Evolutionary conservation across 2,113 vertebrate genomes (phyloP), one percentile per base, ranked within the genome.

Genomic region (Nothoprocta pentlandii): DNA sequence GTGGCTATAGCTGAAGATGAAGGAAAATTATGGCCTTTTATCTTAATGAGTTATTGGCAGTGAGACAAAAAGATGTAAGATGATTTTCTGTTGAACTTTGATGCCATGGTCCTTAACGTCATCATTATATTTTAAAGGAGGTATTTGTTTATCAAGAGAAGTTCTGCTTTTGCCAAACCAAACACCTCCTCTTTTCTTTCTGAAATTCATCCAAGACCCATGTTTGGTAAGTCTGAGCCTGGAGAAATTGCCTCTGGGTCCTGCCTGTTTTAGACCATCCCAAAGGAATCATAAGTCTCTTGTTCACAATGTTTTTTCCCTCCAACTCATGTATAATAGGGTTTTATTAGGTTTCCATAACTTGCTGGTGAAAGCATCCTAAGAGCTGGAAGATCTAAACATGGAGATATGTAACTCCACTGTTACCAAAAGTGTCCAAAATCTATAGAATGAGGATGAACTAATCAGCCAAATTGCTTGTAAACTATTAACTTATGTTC

Each of bases 61-160:
- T 4, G 53, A 87, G n/a, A 85, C 53, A 86, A 47, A 25, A 89
- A 87, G 62, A 6, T 77, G 10, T n/a, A 16, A 49, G 17, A 47
- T 67, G n/a, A 41, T 82, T 74, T 91, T 91, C 30, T 76, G 23
- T 76, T 94, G 73, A 75, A 30, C 11, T 89, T 81, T 87, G 53
- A 22, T 76, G 11, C 14, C 20, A 47, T 56, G 67, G 73, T 11
- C 19, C 10, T 56, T 92, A 51, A 64, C 54, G 42, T 78, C 34
- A 54, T 89, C 8, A 25, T n/a, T 75, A 8, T 21, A 21, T 79
- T 90, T 78, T 86, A 71, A 92, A 81, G 25, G 12, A 51, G 7
- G 4, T 32, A 28, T 58, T 58, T 47, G 8, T 46, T 95, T 26
- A 71, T 46, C 10, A 23, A 75, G 22, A n/a, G 49, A 88, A 22